These are phyloP conservation scores for Drosophila percnosoma DNA, from an alignment of 2,888 invertebrate genomes.

Conservation along the genomic window DNA sequence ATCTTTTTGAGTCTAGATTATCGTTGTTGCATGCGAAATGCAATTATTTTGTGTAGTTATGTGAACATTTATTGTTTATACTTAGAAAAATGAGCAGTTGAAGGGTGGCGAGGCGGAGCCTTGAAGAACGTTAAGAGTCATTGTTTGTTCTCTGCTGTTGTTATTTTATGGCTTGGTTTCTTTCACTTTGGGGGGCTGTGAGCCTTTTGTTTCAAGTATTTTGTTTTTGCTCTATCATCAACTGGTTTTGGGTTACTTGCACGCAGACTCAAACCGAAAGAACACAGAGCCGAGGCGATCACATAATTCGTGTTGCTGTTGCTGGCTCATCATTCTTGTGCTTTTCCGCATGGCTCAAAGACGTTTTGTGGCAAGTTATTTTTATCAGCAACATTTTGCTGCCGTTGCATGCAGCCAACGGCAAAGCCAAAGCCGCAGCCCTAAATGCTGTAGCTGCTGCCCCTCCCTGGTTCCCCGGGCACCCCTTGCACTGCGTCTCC, in stretches of 20 bases:
- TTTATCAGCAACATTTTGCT: conserved; percentile 75
- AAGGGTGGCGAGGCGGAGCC: not conserved
- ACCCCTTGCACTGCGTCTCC: not conserved
- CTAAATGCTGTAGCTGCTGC: not conserved
- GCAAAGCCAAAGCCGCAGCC: conserved; percentile 23
- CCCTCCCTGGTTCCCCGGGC: not conserved
- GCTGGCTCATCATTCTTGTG: conserved; percentile 76
- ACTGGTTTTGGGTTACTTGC: conserved; percentile 74
- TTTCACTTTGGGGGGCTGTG: conserved; percentile 50
- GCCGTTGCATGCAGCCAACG: conserved; percentile 67
- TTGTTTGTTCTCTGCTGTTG: conserved; percentile 38
- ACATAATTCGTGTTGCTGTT: conserved; percentile 73
- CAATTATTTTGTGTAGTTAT: conserved; percentile 64
- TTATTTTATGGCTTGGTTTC: conserved; percentile 34
- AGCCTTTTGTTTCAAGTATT: conserved; percentile 21
- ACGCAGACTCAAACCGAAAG: conserved; percentile 56
- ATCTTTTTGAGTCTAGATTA: conserved; percentile 19
- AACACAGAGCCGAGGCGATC: conserved; percentile 56
- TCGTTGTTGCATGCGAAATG: conserved; percentile 53
- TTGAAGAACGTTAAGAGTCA: conserved; percentile 38
- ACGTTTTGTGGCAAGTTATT: conserved; percentile 73
- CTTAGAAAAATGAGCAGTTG: conserved; percentile 10
- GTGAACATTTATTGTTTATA: conserved; percentile 71
- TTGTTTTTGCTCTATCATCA: conserved; percentile 65
- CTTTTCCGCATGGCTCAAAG: conserved; percentile 71